Base-by-base conservation (phyloP, 2,113 vertebrate genomes). In the Orcinus orca region DNA sequence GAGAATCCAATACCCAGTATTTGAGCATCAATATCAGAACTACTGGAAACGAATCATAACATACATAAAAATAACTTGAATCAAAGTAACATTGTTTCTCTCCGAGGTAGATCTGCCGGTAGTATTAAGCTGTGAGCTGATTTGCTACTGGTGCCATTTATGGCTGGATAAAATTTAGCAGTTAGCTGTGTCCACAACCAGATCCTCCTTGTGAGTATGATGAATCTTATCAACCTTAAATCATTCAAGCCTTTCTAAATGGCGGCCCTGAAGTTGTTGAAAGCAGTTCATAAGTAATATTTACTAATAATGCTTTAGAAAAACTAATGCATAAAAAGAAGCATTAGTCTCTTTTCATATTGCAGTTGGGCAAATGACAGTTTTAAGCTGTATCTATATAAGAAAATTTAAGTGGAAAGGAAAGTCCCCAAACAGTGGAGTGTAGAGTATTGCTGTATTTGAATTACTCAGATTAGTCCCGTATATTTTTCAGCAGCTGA, bases 91-190 rank as follows among this genome's bases (percentile, higher is more conserved):
- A 55, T 25, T 81, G 41, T 93, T 70, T 91, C 29, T 87, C 14
- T 85, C 8, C 29, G 10, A 44, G 38, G 96, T 81, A 71, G 17
- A 36, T 41, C 0, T 47, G n/a, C 41, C 47, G 79, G 20, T 87
- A 82, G 25, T 38, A 80, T 80, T 82, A 25, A 47, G n/a, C 15
- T 36, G 7, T 73, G 50, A 58, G 26, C 70, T 67, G 82, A 67
- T 95, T 92, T 94, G 60, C 20, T 93, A 76, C 60, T 65, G 26
- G 41, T 58, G 18, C 1, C 31, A 29, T 38, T 86, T 91, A 83
- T 11, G 70, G 13, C 33, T 88, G 79, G 97, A 55, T 95, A 77
- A 80, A 87, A 96, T 74, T 53, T 93, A 87, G 65, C 67, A 85
- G 82, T 82, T 88, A 94, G 44, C 33, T 50, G 1, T 91, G 36